Evolutionary conservation across 1,140 invertebrate genomes (phyloP).

Genomic region (Myzus persicae): DNA sequence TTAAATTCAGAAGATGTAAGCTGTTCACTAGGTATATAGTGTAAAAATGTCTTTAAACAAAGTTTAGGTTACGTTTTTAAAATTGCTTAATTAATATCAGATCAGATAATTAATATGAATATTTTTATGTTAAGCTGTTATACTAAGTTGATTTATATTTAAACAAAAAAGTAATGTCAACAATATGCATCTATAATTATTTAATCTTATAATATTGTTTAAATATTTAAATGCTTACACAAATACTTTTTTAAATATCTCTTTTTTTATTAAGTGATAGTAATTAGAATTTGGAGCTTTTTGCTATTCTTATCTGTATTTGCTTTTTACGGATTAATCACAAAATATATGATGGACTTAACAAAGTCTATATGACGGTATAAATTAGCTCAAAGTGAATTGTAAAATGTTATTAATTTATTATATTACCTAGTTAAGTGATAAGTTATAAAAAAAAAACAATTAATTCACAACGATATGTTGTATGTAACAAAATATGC

Average conservation of each 20-base stretch:
- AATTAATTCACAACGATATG: no score
- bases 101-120: background rate
- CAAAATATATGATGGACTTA: background rate
- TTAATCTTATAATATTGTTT: background rate
- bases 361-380: background rate
- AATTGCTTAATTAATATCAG: background rate
- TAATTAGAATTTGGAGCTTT: background rate
- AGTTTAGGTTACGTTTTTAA: background rate
- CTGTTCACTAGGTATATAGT: background rate
- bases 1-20: background rate
- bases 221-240: background rate
- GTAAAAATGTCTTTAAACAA: background rate
- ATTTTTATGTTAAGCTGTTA: no score
- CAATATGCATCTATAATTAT: background rate
- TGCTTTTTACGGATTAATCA: background rate
- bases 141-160: no score
- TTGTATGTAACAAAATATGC: no score
- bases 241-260: background rate
- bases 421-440: no score
- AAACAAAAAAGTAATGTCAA: no score
- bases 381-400: no score
- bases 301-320: rapidly evolving
- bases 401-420: no score
- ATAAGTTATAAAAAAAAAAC: no score
- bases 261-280: background rate